phyloP scores from a whole-genome alignment of 2,113 vertebrate genomes.

The Acrocephalus arundinaceus region DNA sequence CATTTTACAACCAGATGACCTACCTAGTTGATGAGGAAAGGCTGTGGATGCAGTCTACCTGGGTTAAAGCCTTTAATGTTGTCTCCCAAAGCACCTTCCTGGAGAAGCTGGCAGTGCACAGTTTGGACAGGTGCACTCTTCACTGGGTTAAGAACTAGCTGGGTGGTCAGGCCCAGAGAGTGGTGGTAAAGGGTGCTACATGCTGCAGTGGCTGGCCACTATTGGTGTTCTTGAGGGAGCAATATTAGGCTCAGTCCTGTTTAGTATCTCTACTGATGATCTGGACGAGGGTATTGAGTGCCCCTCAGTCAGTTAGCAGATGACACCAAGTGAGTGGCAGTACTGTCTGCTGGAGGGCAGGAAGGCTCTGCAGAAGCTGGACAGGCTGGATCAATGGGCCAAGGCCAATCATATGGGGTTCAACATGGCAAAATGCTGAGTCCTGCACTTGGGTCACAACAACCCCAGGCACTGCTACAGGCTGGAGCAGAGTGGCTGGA shows the following conservation, averaged over 20 bases:
- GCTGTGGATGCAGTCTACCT: not conserved
- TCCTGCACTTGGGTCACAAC: not conserved
- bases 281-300: not conserved
- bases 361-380: not conserved
- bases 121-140: not conserved
- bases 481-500: not conserved
- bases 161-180: not conserved
- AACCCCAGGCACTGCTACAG: not conserved
- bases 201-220: not conserved
- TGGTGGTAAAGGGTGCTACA: not conserved
- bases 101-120: not conserved
- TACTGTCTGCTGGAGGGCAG: not conserved
- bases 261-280: not conserved
- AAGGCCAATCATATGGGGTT: fast-evolving
- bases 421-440: fast-evolving
- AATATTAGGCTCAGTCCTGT: not conserved
- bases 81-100: not conserved
- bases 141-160: not conserved
- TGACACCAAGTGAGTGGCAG: not conserved
- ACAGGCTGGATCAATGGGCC: not conserved
- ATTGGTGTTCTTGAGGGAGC: fast-evolving
- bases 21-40: not conserved
- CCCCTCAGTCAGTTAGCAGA: not conserved
- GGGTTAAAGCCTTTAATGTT: not conserved
- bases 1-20: not conserved